A percentile compares a stretch with the other conserved stretches of the same genome.
Evolutionary conservation across 64 coral and sea anemone species (phyloP).

Genomic region (Dendronephthya gigantea): DNA sequence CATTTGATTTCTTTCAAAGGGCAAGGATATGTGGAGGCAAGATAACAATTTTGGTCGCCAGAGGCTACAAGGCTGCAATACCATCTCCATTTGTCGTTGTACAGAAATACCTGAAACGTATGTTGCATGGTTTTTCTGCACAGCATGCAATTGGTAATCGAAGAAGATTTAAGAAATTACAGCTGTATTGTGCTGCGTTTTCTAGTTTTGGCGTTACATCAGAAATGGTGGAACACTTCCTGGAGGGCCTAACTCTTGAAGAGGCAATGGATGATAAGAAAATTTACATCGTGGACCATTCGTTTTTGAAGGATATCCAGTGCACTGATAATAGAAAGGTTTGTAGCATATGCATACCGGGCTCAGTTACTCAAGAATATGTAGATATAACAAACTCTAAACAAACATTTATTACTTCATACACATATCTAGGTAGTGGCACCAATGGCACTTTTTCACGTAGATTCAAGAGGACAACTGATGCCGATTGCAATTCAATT

Average conservation of each 20-base stretch:
- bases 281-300: constrained; percentile 80
- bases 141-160: too few relatives aligned
- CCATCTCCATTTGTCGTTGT: constrained; percentile 58
- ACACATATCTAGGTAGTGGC: constrained; percentile 45
- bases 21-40: constrained; percentile 84
- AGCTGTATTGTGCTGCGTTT: neutral
- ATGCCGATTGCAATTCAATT: constrained; percentile 95
- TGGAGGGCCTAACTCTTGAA: constrained; percentile 63
- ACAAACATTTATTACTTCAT: neutral
- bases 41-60: constrained; percentile 73
- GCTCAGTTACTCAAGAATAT: too few relatives aligned
- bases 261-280: constrained; percentile 73
- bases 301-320: constrained; percentile 48
- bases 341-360: constrained; percentile 3
- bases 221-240: constrained; percentile 77
- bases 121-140: neutral
- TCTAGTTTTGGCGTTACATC: constrained; percentile 68
- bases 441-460: constrained; percentile 81
- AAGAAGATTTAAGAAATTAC: too few relatives aligned
- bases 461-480: constrained; percentile 49
- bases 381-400: too few relatives aligned
- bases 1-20: neutral
- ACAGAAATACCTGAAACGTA: constrained; percentile 86
- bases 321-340: constrained; percentile 83
- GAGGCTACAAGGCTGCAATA: constrained; percentile 78